Conservation (phyloP, 1,140 invertebrate genomes). For the Drosophila pseudoananassae region DNA sequence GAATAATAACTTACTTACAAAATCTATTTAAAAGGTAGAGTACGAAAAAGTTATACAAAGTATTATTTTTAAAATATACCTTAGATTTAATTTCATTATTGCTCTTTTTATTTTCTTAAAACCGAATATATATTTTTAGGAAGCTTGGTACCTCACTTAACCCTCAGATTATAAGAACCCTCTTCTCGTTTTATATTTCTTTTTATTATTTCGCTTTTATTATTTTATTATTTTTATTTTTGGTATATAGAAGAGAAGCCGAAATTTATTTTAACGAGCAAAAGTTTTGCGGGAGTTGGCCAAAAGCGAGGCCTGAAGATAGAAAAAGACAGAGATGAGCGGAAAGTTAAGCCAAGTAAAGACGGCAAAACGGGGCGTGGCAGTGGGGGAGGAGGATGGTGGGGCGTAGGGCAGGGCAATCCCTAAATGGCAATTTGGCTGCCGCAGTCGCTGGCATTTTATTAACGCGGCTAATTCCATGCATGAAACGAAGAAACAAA, state of each 20-base stretch:
- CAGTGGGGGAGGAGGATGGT: not conserved
- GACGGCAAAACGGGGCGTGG: not conserved
- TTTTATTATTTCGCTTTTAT: constrained; percentile 4
- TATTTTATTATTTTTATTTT: constrained; percentile 23
- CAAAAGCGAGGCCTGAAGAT: constrained; percentile 12
- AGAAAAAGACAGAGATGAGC: constrained; percentile 2
- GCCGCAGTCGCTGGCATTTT: constrained; percentile 66
- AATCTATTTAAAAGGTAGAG: no score
- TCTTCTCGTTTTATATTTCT: not conserved
- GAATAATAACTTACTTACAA: no score
- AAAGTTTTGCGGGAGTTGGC: constrained; percentile 60
- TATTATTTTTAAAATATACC: no score
- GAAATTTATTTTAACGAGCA: constrained; percentile 77
- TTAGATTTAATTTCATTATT: not conserved
- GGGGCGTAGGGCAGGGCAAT: constrained; percentile 40
- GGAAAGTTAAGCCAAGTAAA: constrained; percentile 23
- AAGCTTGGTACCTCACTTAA: no score
- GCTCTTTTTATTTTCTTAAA: not conserved
- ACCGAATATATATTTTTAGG: no score
- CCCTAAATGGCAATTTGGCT: constrained; percentile 72
- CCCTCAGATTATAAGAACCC: no score
- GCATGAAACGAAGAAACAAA: constrained; percentile 23
- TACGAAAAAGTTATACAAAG: no score
- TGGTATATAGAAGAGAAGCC: constrained; percentile 43
- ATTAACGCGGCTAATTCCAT: constrained; percentile 75